Conservation (phyloP, 2,113 vertebrate species). For the Cyphomyrus plagiostoma region DNA sequence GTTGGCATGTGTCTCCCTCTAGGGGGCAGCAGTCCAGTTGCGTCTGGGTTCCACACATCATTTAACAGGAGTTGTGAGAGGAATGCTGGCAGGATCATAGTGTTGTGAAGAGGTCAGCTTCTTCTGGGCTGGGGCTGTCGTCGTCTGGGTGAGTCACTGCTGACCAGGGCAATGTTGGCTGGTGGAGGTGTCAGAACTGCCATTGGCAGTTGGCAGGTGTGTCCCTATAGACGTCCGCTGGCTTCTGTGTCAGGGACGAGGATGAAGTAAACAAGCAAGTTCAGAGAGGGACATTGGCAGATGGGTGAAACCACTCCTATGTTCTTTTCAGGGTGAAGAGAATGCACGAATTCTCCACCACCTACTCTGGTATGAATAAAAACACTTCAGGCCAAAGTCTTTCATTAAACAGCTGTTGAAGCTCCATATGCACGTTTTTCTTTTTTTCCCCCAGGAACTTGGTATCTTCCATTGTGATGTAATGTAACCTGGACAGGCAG, state of each 20-base stretch:
- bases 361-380: background rate
- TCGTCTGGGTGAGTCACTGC: background rate
- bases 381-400: slow-evolving; percentile 28
- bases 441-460: slow-evolving; percentile 17
- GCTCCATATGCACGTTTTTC: slow-evolving; percentile 1
- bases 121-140: background rate
- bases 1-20: background rate
- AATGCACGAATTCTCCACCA: background rate
- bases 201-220: background rate
- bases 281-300: background rate
- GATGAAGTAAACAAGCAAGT: background rate
- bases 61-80: background rate
- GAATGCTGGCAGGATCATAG: background rate
- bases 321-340: background rate
- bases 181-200: background rate
- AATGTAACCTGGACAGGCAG: slow-evolving; percentile 20
- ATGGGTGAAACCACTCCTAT: background rate
- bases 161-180: background rate
- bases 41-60: background rate
- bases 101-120: background rate
- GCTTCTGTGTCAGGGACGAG: background rate
- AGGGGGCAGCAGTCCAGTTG: background rate
- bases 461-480: background rate
- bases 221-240: background rate
- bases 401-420: slow-evolving; percentile 36